Conservation (phyloP, 2,113 vertebrate genomes). For the Todiramphus chloris region DNA sequence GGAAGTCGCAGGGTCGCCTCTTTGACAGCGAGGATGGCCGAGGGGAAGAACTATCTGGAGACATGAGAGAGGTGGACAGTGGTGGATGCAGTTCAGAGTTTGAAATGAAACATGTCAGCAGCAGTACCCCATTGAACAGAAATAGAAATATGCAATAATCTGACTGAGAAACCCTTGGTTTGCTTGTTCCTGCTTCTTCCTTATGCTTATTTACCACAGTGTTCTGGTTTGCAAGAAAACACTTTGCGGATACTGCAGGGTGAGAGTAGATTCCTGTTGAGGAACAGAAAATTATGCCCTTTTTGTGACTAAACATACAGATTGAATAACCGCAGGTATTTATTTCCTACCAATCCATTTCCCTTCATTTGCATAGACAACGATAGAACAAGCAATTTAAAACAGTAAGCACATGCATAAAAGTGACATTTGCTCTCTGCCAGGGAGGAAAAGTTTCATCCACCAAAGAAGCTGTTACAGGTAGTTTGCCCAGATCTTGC, state of each 20-base stretch:
- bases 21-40: background rate
- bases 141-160: background rate
- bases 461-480: background rate
- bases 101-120: background rate
- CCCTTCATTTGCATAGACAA: background rate
- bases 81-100: background rate
- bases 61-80: fast-evolving
- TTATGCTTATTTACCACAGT: background rate
- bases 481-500: background rate
- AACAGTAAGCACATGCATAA: background rate
- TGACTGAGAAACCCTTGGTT: background rate
- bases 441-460: background rate
- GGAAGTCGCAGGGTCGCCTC: background rate
- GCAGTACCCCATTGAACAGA: background rate
- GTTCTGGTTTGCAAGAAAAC: background rate
- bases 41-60: background rate
- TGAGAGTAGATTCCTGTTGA: background rate
- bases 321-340: background rate
- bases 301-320: background rate
- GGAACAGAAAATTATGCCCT: background rate
- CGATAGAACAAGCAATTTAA: background rate
- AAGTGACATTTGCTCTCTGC: background rate
- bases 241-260: background rate
- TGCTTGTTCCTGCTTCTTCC: background rate
- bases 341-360: background rate